Evolutionary conservation across 2,113 vertebrate species (phyloP), one percentile per base, ranked within the genome.

Genomic region (Etheostoma cragini): DNA sequence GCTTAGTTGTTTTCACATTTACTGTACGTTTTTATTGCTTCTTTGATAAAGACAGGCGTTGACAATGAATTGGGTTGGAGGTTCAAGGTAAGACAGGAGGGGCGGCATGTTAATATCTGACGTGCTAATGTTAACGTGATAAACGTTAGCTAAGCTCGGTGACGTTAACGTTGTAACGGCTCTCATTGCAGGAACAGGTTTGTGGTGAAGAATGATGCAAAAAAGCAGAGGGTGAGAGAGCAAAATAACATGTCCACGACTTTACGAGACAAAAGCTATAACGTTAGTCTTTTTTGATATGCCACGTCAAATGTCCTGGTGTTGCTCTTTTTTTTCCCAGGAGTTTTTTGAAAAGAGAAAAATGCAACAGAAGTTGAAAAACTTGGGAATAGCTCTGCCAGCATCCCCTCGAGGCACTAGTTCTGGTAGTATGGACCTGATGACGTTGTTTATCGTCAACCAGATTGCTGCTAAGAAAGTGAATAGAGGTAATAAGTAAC

Each of bases 291-390:
- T 42, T 42, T 1, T 26, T 8, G 3, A 19, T 52, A 52, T 19
- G 12, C 42, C 2, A 6, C 19, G 4, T 4, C 46, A 0, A n/a
- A 26, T 49, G 5, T 35, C 54, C 0, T 17, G 33, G 0, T 62
- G 6, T 56, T 17, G 1, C 1, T 15, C 0, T 73, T 60, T 19
- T 56, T 47, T 58, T 47, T 42, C 61, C 4, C 8, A 99, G 98
- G 98, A 98, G 72, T 99, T 95, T 78, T 99, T 99, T 96, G 96
- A 98, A 91, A 98, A 94, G 93, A 96, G 92, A 82, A 97, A 93
- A 82, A 93, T 97, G 89, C 96, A 96, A 77, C 94, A 95, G 71
- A 97, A 94, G 90, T 88, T 93, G 76, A 94, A 96, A 47, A 90
- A 92, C 33, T 11, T 96, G 71, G 93, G 86, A 16, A 2, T 82